Conservation (phyloP, 2,113 vertebrate genomes). For the Gadus macrocephalus region DNA sequence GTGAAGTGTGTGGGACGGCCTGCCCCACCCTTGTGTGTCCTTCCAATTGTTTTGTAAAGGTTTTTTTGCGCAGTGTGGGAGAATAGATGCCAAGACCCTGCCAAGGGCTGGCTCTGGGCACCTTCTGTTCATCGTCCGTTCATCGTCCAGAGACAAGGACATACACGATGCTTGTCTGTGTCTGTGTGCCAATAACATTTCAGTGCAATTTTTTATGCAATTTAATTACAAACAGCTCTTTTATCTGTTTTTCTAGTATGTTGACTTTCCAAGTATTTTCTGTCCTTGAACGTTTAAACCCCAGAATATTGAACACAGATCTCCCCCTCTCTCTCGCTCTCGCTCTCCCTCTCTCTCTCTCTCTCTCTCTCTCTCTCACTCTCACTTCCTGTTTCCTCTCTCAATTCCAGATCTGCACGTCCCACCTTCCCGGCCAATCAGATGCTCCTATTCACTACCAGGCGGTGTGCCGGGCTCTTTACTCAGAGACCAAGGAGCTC, state of each 20-base stretch:
- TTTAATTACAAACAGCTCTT: too few species aligned
- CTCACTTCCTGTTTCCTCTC: constrained; percentile 4
- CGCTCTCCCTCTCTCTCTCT: background rate
- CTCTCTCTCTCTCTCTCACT: background rate
- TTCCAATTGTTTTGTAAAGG: too few species aligned
- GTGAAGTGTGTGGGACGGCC: too few species aligned
- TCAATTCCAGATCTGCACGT: constrained; percentile 79
- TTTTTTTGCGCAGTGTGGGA: constrained; percentile 6
- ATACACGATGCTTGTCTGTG: background rate
- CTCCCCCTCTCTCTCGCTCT: background rate
- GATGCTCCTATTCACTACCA: constrained; percentile 91
- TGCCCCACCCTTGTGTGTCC: too few species aligned
- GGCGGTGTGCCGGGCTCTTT: constrained; percentile 96
- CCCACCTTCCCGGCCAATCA: constrained; percentile 82
- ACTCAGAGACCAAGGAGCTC: constrained; percentile 92
- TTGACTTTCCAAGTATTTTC: too few species aligned
- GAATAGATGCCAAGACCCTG: constrained; percentile 17
- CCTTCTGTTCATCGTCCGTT: constrained; percentile 34
- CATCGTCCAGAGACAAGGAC: constrained; percentile 12
- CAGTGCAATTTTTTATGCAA: too few species aligned
- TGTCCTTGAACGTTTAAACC: too few species aligned
- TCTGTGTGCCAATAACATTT: background rate
- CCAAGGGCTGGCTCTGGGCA: constrained; percentile 22
- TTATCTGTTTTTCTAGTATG: too few species aligned
- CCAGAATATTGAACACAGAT: background rate